Percentiles rank a stretch among this genome's conserved stretches.
phyloP scores from a whole-genome alignment of 2,797 vertebrate genomes.

The Pachyuromys duprasi region DNA sequence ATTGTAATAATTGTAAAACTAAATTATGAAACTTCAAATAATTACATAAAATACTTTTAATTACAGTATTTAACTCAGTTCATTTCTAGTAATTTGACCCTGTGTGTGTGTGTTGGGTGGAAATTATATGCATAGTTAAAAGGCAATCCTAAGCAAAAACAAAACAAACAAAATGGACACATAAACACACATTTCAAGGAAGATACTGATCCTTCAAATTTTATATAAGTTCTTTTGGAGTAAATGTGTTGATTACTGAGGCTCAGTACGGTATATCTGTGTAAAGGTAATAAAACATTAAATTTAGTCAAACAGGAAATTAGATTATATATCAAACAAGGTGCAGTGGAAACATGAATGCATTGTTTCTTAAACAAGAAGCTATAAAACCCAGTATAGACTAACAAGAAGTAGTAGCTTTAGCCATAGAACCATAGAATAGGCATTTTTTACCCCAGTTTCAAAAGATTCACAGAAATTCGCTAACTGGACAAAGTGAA shows the following conservation, averaged over 20 bases:
- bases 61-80: slow-evolving; percentile 11
- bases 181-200: neutral
- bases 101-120: neutral
- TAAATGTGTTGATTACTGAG: neutral
- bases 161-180: neutral
- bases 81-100: neutral
- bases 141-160: neutral
- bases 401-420: neutral
- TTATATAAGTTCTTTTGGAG: neutral
- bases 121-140: neutral
- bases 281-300: neutral
- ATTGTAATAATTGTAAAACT: neutral
- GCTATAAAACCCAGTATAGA: neutral
- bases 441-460: neutral
- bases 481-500: neutral
- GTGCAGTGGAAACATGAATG: neutral
- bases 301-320: neutral
- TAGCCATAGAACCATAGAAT: neutral
- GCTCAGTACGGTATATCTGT: neutral
- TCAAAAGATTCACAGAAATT: neutral
- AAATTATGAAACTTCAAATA: slow-evolving; percentile 29
- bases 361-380: neutral
- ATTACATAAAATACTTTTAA: neutral
- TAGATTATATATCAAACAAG: neutral
- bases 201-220: neutral